phyloP scores from a whole-genome alignment of 1,140 invertebrate species.

The Popillia japonica region DNA sequence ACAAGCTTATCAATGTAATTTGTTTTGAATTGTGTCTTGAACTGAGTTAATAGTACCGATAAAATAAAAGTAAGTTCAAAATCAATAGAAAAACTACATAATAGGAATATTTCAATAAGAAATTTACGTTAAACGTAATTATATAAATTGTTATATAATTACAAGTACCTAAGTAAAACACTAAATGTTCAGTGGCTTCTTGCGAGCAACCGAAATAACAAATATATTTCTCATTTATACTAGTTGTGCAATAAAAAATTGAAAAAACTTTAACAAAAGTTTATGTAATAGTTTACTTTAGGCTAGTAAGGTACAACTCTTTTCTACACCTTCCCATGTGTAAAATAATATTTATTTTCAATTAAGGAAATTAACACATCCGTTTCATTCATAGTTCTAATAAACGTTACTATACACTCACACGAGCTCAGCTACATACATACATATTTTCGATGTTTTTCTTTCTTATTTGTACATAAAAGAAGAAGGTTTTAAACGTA shows the following conservation, averaged over 20 bases:
- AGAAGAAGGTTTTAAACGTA: neutral
- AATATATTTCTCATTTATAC: no score
- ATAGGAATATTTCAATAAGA: no score
- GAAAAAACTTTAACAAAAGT: neutral
- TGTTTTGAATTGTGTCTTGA: no score
- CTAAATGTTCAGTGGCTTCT: no score
- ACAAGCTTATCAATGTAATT: no score
- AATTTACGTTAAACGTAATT: no score
- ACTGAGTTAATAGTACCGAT: no score
- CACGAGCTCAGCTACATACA: neutral
- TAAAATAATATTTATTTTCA: conserved; percentile 34
- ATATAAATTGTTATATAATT: no score
- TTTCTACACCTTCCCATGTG: neutral
- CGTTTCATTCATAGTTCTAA: conserved; percentile 10
- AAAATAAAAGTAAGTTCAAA: no score
- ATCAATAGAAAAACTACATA: no score
- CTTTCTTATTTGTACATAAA: neutral
- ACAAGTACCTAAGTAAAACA: no score
- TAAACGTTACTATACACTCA: neutral
- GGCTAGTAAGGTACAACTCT: neutral
- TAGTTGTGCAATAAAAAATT: conserved; percentile 6
- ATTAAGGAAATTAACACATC: conserved; percentile 19
- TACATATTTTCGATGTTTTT: conserved; percentile 14
- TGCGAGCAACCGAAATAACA: no score
- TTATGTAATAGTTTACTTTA: neutral